Evolutionary conservation across 2,888 invertebrate genomes (phyloP).

Genomic region (Ypsolopha sequella): DNA sequence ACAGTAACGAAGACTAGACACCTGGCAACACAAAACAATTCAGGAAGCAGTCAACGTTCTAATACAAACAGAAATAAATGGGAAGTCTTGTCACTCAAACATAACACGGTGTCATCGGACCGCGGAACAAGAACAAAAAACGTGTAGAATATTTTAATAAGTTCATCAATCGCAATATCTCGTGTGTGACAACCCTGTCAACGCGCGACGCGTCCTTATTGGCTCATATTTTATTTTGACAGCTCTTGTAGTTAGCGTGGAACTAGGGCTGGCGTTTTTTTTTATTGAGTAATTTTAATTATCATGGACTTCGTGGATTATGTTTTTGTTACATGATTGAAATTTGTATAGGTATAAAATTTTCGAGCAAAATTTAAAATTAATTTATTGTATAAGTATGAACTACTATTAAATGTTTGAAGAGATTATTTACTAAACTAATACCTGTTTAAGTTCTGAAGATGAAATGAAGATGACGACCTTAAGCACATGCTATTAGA

Average conservation of each 20-base stretch:
- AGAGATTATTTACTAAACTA: too few relatives aligned
- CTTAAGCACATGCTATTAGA: too few relatives aligned
- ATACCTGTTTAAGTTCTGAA: too few relatives aligned
- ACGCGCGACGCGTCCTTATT: conserved; percentile 49
- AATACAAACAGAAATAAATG: neutral
- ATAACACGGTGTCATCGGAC: conserved; percentile 37
- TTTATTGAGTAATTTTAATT: neutral
- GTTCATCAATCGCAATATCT: conserved; percentile 54
- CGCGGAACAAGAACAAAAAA: conserved; percentile 47
- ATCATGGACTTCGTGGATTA: neutral
- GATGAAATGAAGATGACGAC: too few relatives aligned
- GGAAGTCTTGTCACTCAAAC: neutral
- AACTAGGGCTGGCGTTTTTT: conserved; percentile 31
- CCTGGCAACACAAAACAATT: neutral
- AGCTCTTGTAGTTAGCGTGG: conserved; percentile 36
- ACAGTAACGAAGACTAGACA: neutral
- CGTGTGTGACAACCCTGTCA: conserved; percentile 59
- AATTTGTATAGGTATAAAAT: too few relatives aligned
- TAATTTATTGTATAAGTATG: too few relatives aligned
- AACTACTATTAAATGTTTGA: too few relatives aligned
- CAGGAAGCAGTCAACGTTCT: conserved; percentile 2
- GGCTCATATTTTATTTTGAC: conserved; percentile 67
- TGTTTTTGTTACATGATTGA: too few relatives aligned
- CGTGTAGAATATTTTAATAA: conserved; percentile 36
- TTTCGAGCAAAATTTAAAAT: too few relatives aligned